Conservation (phyloP, 2,113 vertebrate genomes). For the Leucoraja erinaceus region DNA sequence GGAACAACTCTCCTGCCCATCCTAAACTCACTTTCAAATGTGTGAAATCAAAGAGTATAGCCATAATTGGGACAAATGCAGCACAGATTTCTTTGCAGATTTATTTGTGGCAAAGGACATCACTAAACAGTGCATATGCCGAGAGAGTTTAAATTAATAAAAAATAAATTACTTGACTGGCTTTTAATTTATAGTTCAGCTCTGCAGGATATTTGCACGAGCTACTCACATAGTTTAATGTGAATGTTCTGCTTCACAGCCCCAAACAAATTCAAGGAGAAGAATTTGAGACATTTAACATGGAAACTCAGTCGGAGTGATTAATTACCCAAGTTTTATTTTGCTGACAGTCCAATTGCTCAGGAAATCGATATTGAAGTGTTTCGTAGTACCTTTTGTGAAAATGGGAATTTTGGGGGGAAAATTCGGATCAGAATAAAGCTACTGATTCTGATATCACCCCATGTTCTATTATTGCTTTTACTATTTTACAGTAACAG, state of each 20-base stretch:
- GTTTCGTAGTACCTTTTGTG: background rate
- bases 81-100: background rate
- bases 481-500: too few species aligned
- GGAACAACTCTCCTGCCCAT: background rate
- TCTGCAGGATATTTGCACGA: background rate
- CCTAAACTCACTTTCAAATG: background rate
- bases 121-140: background rate
- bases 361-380: background rate
- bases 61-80: background rate
- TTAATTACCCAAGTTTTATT: slow-evolving; percentile 1
- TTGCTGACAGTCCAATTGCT: background rate
- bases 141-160: background rate
- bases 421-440: too few species aligned
- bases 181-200: slow-evolving; percentile 7
- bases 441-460: too few species aligned
- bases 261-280: background rate
- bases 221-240: background rate
- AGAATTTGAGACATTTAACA: background rate
- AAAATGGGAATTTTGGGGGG: background rate
- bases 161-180: slow-evolving; percentile 21
- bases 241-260: background rate
- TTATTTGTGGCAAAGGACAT: background rate
- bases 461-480: too few species aligned
- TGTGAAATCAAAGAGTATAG: background rate
- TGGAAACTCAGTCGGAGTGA: background rate